These are phyloP conservation scores for Acronicta aceris DNA, from an alignment of 2,888 invertebrate genomes.

Conservation along the genomic window DNA sequence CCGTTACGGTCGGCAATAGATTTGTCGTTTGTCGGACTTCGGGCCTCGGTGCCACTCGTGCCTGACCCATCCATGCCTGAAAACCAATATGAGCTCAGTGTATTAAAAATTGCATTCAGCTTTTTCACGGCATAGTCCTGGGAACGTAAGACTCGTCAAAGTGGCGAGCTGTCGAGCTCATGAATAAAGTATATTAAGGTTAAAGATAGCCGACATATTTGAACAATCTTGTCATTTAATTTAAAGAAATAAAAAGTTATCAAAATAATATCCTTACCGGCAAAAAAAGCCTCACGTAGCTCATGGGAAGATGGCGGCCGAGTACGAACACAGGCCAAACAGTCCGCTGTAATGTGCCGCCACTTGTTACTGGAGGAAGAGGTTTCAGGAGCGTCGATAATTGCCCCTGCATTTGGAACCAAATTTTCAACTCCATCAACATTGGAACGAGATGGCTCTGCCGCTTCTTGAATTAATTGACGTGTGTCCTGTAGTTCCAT, in stretches of 20 bases:
- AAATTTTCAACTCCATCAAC: constrained; percentile 40
- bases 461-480: constrained; percentile 36
- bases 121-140: too few species aligned
- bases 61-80: constrained; percentile 62
- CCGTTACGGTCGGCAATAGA: constrained; percentile 54
- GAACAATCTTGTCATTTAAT: too few species aligned
- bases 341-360: constrained; percentile 75
- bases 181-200: too few species aligned
- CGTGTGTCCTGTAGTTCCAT: constrained; percentile 27
- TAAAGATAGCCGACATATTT: too few species aligned
- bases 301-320: constrained; percentile 82
- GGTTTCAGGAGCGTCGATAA: constrained; percentile 32
- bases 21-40: constrained; percentile 62
- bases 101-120: too few species aligned
- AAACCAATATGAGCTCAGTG: background rate
- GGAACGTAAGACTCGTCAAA: too few species aligned
- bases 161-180: too few species aligned
- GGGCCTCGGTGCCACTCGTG: constrained; percentile 47
- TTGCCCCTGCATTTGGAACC: constrained; percentile 36
- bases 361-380: constrained; percentile 56
- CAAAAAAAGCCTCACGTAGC: constrained; percentile 84
- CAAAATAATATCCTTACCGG: constrained; percentile 64
- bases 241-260: too few species aligned
- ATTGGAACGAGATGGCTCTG: constrained; percentile 9
- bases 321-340: constrained; percentile 80